Evolutionary conservation across 2,797 vertebrate species (phyloP), one percentile per base, ranked within the genome.

Genomic region (Philypnodon macrostomus): DNA sequence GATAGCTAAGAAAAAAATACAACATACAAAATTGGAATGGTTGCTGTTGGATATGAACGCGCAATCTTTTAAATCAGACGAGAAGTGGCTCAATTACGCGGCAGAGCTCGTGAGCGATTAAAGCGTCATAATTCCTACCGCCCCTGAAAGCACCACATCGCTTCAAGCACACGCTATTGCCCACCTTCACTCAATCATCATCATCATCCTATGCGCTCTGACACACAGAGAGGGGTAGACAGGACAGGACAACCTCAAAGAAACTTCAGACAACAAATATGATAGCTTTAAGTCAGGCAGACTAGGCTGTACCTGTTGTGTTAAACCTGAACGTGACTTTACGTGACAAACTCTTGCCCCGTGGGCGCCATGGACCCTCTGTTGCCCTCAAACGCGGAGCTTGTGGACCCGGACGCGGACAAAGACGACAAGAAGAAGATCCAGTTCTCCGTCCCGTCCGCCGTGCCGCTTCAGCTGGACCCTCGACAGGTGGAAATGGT

Each of bases 401-500:
- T 71, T 75, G 55, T 67, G 74, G 85, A 83, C 46, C 53, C 41
- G 83, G 91, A 90, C 85, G 89, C 44, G 48, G 88, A 91, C 72
- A 92, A 92, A 75, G 93, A 94, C 39, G 90, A 87, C 47, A 93
- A 88, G 85, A 97, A 92, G 89, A 97, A 93, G 87, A 96, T 97
- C 79, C 94, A 97, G 85, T 98, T 98, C 81, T 95, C 95, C 0
- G 93, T 98, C 67, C 93, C 95, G 0, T 90, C 91, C 0, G 79
- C 81, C 3, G 55, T 90, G 38, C 90, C 93, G 38, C 88, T 88
- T 70, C 94, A 96, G 72, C 89, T 98, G 80, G 95, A 96, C 79
- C 92, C 94, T 14, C 84, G 90, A 58, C 92, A 94, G 75, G 92
- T 96, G 66, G 95, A 96, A 85, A 92, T 97, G 95, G 95, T 97